These are phyloP conservation scores for Drosophila pachea DNA, from an alignment of 1,140 invertebrate genomes.

Conservation along the genomic window DNA sequence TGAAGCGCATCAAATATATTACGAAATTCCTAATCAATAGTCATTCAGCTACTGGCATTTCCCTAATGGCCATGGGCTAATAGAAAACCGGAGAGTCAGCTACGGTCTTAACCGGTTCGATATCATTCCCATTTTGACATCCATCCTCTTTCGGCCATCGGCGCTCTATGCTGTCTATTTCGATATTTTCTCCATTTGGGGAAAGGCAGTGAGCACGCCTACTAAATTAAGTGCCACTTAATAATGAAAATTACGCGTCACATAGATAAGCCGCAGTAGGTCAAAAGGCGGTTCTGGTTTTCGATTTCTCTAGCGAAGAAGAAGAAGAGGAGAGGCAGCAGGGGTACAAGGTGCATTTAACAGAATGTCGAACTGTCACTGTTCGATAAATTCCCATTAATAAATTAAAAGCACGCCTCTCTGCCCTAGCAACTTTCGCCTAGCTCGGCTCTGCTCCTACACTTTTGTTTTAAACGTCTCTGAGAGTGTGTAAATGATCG, in stretches of 20 bases:
- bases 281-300: constrained; percentile 50
- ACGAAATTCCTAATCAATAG: constrained; percentile 69
- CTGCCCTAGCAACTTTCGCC: constrained; percentile 65
- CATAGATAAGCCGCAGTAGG: constrained; percentile 66
- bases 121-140: constrained; percentile 34
- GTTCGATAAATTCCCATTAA: constrained; percentile 70
- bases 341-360: constrained; percentile 2
- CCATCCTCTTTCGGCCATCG: constrained; percentile 7
- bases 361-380: constrained; percentile 13
- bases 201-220: constrained; percentile 63
- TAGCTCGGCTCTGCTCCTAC: constrained; percentile 33
- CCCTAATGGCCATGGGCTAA: constrained; percentile 54
- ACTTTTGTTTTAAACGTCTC: constrained; percentile 57
- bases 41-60: constrained; percentile 64
- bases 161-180: constrained; percentile 55
- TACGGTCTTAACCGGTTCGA: constrained; percentile 19
- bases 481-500: not conserved
- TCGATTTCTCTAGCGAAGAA: constrained; percentile 5
- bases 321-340: not conserved
- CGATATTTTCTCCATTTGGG: constrained; percentile 63
- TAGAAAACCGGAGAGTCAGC: constrained; percentile 46
- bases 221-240: constrained; percentile 76
- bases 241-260: constrained; percentile 75
- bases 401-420: constrained; percentile 70
- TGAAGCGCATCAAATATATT: constrained; percentile 68